Evolutionary conservation across 2,797 vertebrate species (phyloP).

Genomic region (Notolabrus celidotus): DNA sequence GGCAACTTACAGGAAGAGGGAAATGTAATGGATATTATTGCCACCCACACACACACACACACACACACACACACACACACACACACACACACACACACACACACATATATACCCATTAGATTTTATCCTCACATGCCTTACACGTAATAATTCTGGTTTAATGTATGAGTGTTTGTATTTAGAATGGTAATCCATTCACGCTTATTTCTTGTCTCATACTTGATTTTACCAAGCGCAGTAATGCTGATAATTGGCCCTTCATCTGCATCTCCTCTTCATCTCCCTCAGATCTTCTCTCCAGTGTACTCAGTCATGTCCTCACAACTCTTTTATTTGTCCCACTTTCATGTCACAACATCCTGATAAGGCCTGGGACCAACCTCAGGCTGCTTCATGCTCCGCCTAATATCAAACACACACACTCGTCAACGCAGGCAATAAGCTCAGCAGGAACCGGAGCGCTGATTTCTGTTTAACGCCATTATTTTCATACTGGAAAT

Average conservation of each 20-base stretch:
- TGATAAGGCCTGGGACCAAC: constrained; percentile 55
- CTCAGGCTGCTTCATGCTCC: constrained; percentile 29
- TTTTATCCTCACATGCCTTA: constrained; percentile 5
- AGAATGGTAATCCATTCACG: constrained; percentile 23
- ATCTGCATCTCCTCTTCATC: constrained; percentile 37
- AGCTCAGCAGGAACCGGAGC: constrained; percentile 33
- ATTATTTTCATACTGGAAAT: constrained; percentile 43
- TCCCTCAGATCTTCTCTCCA: constrained; percentile 38
- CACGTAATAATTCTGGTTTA: constrained; percentile 6
- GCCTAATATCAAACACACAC: constrained; percentile 43
- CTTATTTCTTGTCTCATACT: constrained; percentile 24
- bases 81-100: constrained; percentile 15
- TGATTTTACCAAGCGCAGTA: constrained; percentile 47
- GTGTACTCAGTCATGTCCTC: constrained; percentile 46
- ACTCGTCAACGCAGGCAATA: constrained; percentile 34
- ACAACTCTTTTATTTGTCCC: constrained; percentile 58
- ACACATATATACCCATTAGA: constrained; percentile 7
- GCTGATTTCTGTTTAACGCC: constrained; percentile 51
- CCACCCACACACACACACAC: constrained; percentile 17
- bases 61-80: constrained; percentile 11
- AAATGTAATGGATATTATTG: constrained; percentile 34
- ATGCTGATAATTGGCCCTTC: constrained; percentile 55
- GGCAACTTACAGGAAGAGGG: constrained; percentile 34
- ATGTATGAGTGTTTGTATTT: background rate
- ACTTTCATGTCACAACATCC: constrained; percentile 59